These are phyloP conservation scores for Rhabdomys pumilio DNA, from an alignment of 2,797 vertebrate genomes.

Conservation along the genomic window DNA sequence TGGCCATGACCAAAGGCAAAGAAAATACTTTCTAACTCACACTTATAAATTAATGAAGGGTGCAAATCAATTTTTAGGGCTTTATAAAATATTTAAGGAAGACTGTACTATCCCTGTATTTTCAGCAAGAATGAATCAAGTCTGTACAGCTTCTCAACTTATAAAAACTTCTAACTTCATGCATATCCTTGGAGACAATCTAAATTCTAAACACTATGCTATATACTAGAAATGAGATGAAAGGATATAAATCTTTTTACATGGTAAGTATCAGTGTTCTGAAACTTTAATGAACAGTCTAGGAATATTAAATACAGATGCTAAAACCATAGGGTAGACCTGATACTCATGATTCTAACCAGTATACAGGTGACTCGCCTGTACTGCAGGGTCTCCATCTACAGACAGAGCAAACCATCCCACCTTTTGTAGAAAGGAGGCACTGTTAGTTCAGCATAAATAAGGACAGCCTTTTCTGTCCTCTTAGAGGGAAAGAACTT, in stretches of 20 bases:
- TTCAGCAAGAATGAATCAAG: constrained; percentile 69
- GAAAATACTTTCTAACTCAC: constrained; percentile 74
- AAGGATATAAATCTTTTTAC: background rate
- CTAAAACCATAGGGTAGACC: background rate
- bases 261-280: background rate
- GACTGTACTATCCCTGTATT: background rate
- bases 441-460: background rate
- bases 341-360: background rate
- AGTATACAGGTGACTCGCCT: background rate
- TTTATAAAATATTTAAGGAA: constrained; percentile 72
- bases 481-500: background rate
- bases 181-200: background rate
- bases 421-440: background rate
- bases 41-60: constrained; percentile 72
- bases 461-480: background rate
- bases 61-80: constrained; percentile 71
- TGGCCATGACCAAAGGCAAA: constrained; percentile 52
- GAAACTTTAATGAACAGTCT: background rate
- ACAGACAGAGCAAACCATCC: background rate
- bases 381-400: background rate
- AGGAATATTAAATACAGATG: background rate
- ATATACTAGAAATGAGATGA: background rate
- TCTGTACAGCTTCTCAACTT: background rate
- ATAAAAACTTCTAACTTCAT: constrained; percentile 11
- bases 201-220: background rate